Conservation (phyloP, 1,140 invertebrate genomes). For the Monochamus saltuarius region DNA sequence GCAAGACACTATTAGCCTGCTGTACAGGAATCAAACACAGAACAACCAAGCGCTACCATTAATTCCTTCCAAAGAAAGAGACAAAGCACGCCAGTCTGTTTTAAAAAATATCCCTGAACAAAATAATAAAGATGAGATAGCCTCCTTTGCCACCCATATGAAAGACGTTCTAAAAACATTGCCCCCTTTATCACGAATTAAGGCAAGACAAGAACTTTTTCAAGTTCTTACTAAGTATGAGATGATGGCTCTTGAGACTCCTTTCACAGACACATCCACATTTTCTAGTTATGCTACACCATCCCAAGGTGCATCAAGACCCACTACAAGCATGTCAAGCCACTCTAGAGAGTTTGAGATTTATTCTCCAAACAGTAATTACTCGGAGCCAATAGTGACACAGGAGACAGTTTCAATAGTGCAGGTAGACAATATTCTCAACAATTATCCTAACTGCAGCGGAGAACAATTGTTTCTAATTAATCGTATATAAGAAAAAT, state of each 20-base stretch:
- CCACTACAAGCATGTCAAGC: not conserved
- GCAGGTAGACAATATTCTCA: not conserved
- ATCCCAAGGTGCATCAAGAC: no score
- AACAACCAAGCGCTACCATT: conserved; percentile 6
- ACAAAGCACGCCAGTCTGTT: not conserved
- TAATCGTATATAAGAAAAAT: conserved; percentile 1
- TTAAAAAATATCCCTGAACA: not conserved
- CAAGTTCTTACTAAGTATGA: conserved; percentile 1
- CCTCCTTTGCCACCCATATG: not conserved
- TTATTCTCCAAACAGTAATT: not conserved
- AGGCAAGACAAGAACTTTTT: conserved; percentile 3
- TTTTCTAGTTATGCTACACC: not conserved
- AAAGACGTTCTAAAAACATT: conserved; percentile 1
- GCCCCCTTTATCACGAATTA: not conserved
- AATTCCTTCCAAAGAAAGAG: conserved; percentile 1
- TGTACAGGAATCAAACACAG: not conserved
- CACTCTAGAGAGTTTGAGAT: not conserved
- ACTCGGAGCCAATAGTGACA: not conserved
- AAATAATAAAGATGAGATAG: not conserved
- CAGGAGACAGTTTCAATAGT: not conserved
- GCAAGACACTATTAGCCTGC: no score
- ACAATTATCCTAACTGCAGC: not conserved
- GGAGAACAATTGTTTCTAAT: not conserved
- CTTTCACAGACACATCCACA: not conserved
- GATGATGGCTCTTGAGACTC: no score